Evolutionary conservation across 2,113 vertebrate genomes (phyloP).

Genomic region (Forbesichthys agassizii): DNA sequence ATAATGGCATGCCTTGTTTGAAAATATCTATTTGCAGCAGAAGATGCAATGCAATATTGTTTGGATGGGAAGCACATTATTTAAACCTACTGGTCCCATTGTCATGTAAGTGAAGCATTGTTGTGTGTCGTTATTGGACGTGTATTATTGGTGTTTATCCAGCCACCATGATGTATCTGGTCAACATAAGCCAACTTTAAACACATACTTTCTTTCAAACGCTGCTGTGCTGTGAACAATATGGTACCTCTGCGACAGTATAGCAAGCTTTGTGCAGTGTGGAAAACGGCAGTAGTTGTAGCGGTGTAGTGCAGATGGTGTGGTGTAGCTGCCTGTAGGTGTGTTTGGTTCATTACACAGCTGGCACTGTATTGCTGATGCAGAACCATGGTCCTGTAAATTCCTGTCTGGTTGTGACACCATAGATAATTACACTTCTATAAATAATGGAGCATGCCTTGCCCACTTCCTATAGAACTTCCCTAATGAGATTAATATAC

Average conservation of each 20-base stretch:
- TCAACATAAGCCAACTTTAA: no score
- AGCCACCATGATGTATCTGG: no score
- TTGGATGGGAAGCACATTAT: no score
- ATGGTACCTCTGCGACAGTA: background rate
- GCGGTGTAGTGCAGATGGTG: constrained; percentile 48
- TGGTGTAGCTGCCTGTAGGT: constrained; percentile 61
- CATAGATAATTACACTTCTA: constrained; percentile 75
- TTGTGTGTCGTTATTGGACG: no score
- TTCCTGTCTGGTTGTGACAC: constrained; percentile 73
- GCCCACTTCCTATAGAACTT: constrained; percentile 66
- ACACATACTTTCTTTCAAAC: background rate
- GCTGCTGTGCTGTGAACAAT: background rate
- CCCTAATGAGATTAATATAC: constrained; percentile 73
- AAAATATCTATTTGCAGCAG: no score
- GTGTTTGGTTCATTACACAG: constrained; percentile 71
- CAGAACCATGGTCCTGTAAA: constrained; percentile 73
- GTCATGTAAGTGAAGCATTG: no score
- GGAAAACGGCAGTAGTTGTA: constrained; percentile 31
- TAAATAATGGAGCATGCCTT: constrained; percentile 74
- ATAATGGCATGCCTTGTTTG: no score
- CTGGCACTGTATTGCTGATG: constrained; percentile 72
- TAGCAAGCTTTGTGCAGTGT: background rate
- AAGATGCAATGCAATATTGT: no score
- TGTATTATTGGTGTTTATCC: no score
- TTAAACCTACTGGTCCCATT: no score